Percentiles rank a stretch among this genome's conserved stretches.
Evolutionary conservation across 2,888 invertebrate species (phyloP).

Genomic region (Mesorhabditis spiculigera): DNA sequence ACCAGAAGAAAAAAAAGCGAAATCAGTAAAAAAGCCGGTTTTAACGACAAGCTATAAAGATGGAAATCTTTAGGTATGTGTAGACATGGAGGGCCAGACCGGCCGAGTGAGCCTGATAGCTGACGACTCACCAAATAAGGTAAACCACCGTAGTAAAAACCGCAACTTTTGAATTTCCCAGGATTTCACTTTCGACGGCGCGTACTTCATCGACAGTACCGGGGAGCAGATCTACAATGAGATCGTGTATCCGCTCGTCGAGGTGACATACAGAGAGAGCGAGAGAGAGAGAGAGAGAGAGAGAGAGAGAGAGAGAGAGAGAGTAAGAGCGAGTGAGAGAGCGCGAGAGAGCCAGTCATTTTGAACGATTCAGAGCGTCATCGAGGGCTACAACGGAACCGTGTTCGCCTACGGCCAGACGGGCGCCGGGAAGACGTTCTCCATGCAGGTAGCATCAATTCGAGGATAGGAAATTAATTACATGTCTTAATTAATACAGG

Average conservation of each 20-base stretch:
- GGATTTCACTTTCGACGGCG: conserved; percentile 77
- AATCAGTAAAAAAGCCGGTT: too few relatives aligned
- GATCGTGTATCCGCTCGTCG: conserved; percentile 77
- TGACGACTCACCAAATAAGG: conserved; percentile 65
- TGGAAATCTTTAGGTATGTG: conserved; percentile 51
- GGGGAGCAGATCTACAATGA: conserved; percentile 84
- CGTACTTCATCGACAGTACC: conserved; percentile 74
- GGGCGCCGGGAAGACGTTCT: conserved; percentile 84
- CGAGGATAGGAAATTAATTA: neutral
- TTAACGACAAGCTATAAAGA: neutral
- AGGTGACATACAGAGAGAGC: conserved; percentile 64
- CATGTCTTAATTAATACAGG: neutral
- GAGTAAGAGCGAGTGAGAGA: neutral
- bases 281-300: neutral
- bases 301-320: neutral
- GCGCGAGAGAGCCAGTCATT: neutral
- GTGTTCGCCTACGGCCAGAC: conserved; percentile 91
- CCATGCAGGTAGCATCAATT: conserved; percentile 72
- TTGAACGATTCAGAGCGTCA: conserved; percentile 69
- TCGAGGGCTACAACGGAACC: conserved; percentile 87
- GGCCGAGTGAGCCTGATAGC: conserved; percentile 69
- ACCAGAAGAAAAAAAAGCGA: too few relatives aligned
- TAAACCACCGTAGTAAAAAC: neutral
- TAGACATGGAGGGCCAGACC: conserved; percentile 69
- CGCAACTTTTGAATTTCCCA: neutral